Conservation (phyloP, 2,888 invertebrate species). For the Cephus pulcher region DNA sequence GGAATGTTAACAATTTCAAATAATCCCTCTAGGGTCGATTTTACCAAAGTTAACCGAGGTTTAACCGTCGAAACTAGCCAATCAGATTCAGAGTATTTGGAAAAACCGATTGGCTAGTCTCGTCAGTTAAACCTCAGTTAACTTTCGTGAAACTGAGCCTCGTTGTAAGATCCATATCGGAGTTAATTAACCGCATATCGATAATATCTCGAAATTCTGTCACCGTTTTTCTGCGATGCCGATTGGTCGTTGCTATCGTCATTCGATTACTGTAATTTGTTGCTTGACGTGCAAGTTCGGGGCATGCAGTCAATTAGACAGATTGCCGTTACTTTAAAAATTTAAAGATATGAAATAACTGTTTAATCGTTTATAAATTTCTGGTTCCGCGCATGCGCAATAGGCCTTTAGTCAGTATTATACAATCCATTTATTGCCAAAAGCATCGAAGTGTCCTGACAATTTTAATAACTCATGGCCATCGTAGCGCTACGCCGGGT, state of each 20-base stretch:
- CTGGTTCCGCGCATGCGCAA: neutral
- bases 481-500: conserved; percentile 11
- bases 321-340: neutral
- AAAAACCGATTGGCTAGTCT: too few species aligned
- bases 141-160: too few species aligned
- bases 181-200: neutral
- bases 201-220: neutral
- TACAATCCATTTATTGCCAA: conserved; percentile 38
- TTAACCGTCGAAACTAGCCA: too few species aligned
- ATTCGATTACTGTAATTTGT: too few species aligned
- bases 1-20: too few species aligned
- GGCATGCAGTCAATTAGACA: neutral
- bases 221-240: neutral
- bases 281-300: neutral
- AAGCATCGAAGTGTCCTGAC: conserved; percentile 40
- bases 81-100: too few species aligned
- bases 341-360: neutral
- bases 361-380: neutral
- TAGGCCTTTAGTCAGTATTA: neutral
- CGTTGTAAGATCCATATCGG: too few species aligned
- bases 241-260: too few species aligned
- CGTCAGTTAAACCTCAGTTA: too few species aligned
- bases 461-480: conserved; percentile 48
- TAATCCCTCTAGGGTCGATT: too few species aligned
- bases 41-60: too few species aligned